Evolutionary conservation across 2,888 invertebrate species (phyloP).

Genomic region (Ophion ellenae): DNA sequence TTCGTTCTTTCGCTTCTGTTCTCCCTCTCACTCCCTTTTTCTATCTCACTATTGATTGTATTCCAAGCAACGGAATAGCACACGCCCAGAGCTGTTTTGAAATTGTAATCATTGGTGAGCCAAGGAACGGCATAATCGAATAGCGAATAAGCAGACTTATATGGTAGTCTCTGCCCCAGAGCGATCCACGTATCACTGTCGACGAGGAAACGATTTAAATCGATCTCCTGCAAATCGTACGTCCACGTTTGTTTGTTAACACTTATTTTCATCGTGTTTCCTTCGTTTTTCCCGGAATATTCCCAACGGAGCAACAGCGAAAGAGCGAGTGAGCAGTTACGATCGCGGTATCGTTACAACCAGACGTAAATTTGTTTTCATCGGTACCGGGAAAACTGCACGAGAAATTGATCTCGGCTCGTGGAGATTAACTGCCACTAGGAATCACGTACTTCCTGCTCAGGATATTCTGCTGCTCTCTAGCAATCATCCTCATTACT

Average conservation of each 20-base stretch:
- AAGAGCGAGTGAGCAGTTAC: conserved; percentile 50
- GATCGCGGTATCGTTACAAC: conserved; percentile 52
- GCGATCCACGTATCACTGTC: conserved; percentile 50
- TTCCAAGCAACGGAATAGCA: conserved; percentile 26
- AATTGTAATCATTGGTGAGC: conserved; percentile 76
- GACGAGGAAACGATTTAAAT: conserved; percentile 80
- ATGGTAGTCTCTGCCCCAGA: conserved; percentile 67
- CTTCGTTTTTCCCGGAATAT: conserved; percentile 13
- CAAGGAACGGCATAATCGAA: conserved; percentile 78
- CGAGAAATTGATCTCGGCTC: conserved; percentile 61
- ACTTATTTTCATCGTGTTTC: conserved; percentile 42
- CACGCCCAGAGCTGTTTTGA: conserved; percentile 68
- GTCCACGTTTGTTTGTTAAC: conserved; percentile 48
- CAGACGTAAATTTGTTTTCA: conserved; percentile 62
- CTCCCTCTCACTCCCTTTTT: conserved; percentile 1
- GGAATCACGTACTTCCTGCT: conserved; percentile 62
- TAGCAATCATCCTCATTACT: conserved; percentile 58
- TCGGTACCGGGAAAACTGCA: conserved; percentile 27
- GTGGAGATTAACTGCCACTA: conserved; percentile 44
- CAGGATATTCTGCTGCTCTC: conserved; percentile 16
- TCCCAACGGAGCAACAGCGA: conserved; percentile 23
- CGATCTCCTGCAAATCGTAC: conserved; percentile 65
- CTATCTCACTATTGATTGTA: background rate
- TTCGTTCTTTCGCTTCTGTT: background rate
- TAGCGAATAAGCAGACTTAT: conserved; percentile 72